Evolutionary conservation across 64 coral and sea anemone species (phyloP).

Genomic region (Montipora sp.): DNA sequence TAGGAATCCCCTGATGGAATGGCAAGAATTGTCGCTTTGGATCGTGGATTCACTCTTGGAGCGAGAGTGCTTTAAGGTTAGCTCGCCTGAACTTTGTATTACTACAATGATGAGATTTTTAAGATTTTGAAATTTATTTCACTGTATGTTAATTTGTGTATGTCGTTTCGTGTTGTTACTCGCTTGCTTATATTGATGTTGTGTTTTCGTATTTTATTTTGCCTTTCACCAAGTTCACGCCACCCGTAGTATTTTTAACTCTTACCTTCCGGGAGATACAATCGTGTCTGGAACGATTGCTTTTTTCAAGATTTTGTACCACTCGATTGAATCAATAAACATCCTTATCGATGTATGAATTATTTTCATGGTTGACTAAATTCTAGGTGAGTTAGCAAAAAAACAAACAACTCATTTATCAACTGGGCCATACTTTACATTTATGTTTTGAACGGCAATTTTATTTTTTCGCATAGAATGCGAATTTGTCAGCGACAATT

Average conservation of each 20-base stretch:
- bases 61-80: slow-evolving; percentile 88
- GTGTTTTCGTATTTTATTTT: neutral
- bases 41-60: slow-evolving; percentile 85
- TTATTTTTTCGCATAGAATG: slow-evolving; percentile 66
- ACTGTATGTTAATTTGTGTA: slow-evolving; percentile 25
- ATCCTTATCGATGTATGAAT: neutral
- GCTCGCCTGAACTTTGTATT: slow-evolving; percentile 2
- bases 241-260: neutral
- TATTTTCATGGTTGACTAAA: neutral
- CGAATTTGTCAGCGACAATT: slow-evolving; percentile 12
- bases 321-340: neutral
- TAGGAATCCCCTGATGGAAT: slow-evolving; percentile 19
- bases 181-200: slow-evolving; percentile 33
- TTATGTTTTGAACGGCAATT: neutral
- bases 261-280: neutral
- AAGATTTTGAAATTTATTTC: slow-evolving; percentile 38
- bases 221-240: neutral
- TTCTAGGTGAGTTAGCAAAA: neutral
- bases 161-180: neutral
- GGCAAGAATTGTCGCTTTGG: slow-evolving; percentile 84
- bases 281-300: neutral
- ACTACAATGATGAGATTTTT: slow-evolving; percentile 24
- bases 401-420: neutral
- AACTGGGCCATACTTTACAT: neutral
- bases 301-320: neutral